Percentiles rank a stretch among this genome's conserved stretches.
Conservation (phyloP, 2,888 invertebrate genomes). For the Periphyllus acericola region DNA sequence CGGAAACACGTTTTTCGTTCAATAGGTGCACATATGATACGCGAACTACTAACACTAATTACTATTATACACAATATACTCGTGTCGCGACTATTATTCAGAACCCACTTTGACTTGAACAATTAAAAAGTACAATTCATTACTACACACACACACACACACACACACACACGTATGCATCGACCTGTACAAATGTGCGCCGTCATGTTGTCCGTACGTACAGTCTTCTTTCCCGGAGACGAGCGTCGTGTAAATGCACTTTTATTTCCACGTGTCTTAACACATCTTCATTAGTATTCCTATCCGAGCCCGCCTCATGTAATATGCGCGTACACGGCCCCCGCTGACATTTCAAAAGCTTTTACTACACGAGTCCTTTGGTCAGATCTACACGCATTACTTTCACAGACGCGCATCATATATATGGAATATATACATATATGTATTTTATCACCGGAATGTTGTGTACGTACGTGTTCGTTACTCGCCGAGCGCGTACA, state of each 20-base stretch:
- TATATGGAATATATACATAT: no score
- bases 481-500: neutral
- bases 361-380: constrained; percentile 9
- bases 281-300: constrained; percentile 51
- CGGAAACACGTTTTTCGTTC: neutral
- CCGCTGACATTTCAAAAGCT: constrained; percentile 8
- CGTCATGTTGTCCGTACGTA: neutral
- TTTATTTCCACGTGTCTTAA: constrained; percentile 43
- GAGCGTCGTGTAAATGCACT: constrained; percentile 29
- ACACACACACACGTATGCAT: neutral
- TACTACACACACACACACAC: neutral
- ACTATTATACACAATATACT: neutral
- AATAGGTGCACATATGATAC: no score
- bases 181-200: neutral
- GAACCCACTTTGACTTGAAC: neutral
- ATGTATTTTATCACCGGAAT: neutral
- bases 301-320: neutral
- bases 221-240: neutral
- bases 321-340: neutral
- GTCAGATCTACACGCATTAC: neutral
- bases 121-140: constrained; percentile 27
- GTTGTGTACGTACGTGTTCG: neutral
- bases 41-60: no score
- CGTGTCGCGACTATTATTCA: neutral
- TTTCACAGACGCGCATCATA: neutral